phyloP scores from a whole-genome alignment of 1,140 invertebrate genomes.

The Cotesia chilonis region DNA sequence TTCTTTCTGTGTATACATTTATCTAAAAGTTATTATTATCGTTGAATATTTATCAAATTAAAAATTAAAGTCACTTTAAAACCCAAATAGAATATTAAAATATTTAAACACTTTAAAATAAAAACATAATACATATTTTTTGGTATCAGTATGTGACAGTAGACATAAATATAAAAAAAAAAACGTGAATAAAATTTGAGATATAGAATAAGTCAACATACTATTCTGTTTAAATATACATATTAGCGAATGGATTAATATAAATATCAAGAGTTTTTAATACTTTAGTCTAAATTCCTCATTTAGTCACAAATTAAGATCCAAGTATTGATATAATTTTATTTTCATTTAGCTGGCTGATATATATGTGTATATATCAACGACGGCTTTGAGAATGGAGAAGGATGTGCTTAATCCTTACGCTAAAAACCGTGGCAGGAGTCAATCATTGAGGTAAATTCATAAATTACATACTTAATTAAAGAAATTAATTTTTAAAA shows the following conservation, averaged over 20 bases:
- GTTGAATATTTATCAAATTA: no score
- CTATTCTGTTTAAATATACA: not conserved
- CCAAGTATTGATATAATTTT: not conserved
- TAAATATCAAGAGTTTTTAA: not conserved
- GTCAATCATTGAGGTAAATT: constrained; percentile 31
- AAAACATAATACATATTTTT: not conserved
- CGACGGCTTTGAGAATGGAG: constrained; percentile 28
- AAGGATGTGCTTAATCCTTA: constrained; percentile 31
- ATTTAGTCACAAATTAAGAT: not conserved
- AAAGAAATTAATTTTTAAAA: constrained; percentile 5
- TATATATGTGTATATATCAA: not conserved
- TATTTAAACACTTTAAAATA: not conserved
- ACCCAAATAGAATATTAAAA: not conserved
- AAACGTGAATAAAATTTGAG: not conserved
- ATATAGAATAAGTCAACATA: not conserved
- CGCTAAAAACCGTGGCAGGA: constrained; percentile 23
- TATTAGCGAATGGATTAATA: constrained; percentile 8
- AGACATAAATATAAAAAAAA: constrained; percentile 19
- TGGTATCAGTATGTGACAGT: not conserved
- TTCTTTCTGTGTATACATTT: no score
- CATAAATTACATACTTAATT: not conserved
- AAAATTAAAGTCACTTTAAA: not conserved
- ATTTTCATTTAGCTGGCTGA: constrained; percentile 9
- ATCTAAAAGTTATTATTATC: no score
- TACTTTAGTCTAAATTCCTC: constrained; percentile 3